Evolutionary conservation across 2,113 vertebrate genomes (phyloP), one percentile per base, ranked within the genome.

Genomic region (Hiodon alosoides): DNA sequence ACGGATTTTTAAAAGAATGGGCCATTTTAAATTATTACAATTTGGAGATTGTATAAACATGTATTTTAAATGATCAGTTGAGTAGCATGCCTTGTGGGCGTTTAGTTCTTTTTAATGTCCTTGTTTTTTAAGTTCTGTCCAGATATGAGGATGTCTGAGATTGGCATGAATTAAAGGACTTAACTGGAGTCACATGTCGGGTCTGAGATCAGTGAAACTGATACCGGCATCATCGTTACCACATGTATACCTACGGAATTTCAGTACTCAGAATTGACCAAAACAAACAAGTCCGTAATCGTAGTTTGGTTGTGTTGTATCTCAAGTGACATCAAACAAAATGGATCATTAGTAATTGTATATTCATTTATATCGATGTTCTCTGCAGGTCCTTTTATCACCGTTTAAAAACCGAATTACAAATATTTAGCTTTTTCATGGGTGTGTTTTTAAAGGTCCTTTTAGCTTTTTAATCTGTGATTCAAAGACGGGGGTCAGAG

Each of bases 171-270:
- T 60, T 81, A 73, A 77, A 80, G 69, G 47, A n/a, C 67, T 67
- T 51, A 64, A 47, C 51, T 66, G 59, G 52, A 76, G 67, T 70
- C 58, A 46, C 71, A 73, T 67, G 4, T 81, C 80, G 81, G 83
- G 79, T 76, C 71, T n/a, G 17, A 61, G 81, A 81, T 81, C 77
- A 69, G 67, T 71, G 72, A 74, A 76, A 53, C 72, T 69, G 79
- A 81, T 82, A 73, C 78, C 46, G 59, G 66, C 54, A 13, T 82
- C 77, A 81, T 84, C 79, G 75, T 74, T 76, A 78, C 77, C 81
- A 84, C 73, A 77, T 81, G 81, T 70, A 51, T 74, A 31, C 31
- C 31, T 31, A 31, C 0, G 31, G 31, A 31, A 31, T 31, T 31
- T 31, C 31, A 31, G 31, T 31, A 31, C 31, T 31, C 31, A 31